Conservation (phyloP, 2,888 invertebrate genomes). For the Lomographa bimaculata region DNA sequence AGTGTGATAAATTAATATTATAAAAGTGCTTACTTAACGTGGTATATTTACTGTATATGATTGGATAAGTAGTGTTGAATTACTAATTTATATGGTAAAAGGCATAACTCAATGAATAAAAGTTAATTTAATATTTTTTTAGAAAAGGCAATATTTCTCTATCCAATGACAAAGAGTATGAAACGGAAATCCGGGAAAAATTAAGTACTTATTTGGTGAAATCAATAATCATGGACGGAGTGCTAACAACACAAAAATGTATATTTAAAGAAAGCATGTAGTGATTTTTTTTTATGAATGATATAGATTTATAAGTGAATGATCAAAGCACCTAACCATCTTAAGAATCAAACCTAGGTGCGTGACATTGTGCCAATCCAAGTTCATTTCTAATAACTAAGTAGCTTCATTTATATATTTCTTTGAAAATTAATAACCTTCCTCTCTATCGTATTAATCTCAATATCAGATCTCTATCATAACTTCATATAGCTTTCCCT, state of each 20-base stretch:
- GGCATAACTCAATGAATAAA: too few relatives aligned
- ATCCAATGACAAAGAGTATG: conserved; percentile 29
- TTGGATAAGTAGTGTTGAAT: too few relatives aligned
- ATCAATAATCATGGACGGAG: conserved; percentile 71
- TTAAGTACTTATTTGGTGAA: conserved; percentile 78
- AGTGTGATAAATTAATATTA: conserved; percentile 42
- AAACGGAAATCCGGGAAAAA: conserved; percentile 47
- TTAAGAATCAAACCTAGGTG: conserved; percentile 31
- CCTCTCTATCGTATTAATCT: conserved; percentile 69
- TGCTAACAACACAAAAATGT: conserved; percentile 54
- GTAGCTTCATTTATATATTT: conserved; percentile 20
- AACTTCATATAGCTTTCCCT: conserved; percentile 53
- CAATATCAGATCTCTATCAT: conserved; percentile 78
- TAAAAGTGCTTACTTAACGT: conserved; percentile 13
- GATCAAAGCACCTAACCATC: conserved; percentile 42
- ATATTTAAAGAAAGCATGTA: conserved; percentile 29
- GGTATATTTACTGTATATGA: too few relatives aligned
- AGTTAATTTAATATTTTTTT: too few relatives aligned
- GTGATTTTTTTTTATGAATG: conserved; percentile 1
- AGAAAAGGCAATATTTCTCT: too few relatives aligned
- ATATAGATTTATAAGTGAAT: background rate
- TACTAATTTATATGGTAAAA: too few relatives aligned
- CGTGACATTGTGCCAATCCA: conserved; percentile 18
- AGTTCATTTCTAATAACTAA: conserved; percentile 14
- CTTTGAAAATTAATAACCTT: conserved; percentile 35